Evolutionary conservation across 2,113 vertebrate genomes (phyloP).

Genomic region (Odontesthes bonariensis): DNA sequence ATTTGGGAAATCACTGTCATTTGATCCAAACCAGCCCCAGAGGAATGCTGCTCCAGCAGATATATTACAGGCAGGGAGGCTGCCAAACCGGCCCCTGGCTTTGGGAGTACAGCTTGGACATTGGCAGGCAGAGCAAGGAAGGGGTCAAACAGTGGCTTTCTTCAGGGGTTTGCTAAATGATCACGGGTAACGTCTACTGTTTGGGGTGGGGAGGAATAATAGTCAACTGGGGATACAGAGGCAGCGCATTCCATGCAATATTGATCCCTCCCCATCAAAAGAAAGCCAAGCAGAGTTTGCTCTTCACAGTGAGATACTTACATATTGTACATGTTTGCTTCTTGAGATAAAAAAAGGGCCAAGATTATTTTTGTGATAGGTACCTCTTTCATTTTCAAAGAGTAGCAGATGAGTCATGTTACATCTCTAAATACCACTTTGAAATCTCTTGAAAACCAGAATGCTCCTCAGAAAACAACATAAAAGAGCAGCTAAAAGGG

Average conservation of each 20-base stretch:
- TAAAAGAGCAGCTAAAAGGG: slow-evolving; percentile 82
- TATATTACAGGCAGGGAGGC: slow-evolving; percentile 68
- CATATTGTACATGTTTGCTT: slow-evolving; percentile 79
- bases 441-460: slow-evolving; percentile 82
- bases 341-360: slow-evolving; percentile 72
- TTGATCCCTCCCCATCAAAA: slow-evolving; percentile 76
- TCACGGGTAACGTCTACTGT: slow-evolving; percentile 68
- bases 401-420: slow-evolving; percentile 77
- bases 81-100: slow-evolving; percentile 72
- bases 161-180: slow-evolving; percentile 71
- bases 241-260: slow-evolving; percentile 73
- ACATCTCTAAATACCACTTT: slow-evolving; percentile 81
- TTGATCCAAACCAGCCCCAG: slow-evolving; percentile 81
- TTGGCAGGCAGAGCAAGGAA: slow-evolving; percentile 56
- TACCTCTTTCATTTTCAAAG: slow-evolving; percentile 84
- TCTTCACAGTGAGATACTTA: slow-evolving; percentile 64
- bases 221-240: slow-evolving; percentile 71
- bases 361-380: slow-evolving; percentile 75
- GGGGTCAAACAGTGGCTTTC: slow-evolving; percentile 72
- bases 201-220: slow-evolving; percentile 74
- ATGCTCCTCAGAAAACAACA: slow-evolving; percentile 80
- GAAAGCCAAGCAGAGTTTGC: slow-evolving; percentile 67
- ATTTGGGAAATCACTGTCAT: slow-evolving; percentile 80
- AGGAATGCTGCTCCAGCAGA: slow-evolving; percentile 80
- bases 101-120: slow-evolving; percentile 57